phyloP scores from a whole-genome alignment of 1,140 invertebrate species.

The Bicyclus anynana region DNA sequence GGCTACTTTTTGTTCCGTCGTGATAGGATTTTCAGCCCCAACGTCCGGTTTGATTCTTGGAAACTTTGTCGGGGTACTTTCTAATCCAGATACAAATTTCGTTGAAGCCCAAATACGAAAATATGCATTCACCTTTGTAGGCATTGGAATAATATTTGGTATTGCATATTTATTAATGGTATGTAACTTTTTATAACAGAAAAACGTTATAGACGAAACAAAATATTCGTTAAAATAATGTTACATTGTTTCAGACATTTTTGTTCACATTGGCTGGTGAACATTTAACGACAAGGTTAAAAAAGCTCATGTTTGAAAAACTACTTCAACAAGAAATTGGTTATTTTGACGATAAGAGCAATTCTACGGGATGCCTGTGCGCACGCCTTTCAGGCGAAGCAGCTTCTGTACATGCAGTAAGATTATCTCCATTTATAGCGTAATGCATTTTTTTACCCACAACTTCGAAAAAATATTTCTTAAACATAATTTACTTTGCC shows the following conservation, averaged over 20 bases:
- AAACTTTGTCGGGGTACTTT: conserved; percentile 83
- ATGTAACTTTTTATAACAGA: conserved; percentile 7
- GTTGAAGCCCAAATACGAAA: conserved; percentile 77
- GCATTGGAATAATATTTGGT: conserved; percentile 81
- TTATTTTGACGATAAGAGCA: conserved; percentile 85
- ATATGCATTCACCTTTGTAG: conserved; percentile 81
- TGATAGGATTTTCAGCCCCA: conserved; percentile 86
- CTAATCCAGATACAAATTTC: conserved; percentile 60
- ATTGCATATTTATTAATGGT: conserved; percentile 82
- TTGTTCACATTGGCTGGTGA: conserved; percentile 83
- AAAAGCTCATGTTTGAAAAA: conserved; percentile 80
- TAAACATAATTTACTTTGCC: no score
- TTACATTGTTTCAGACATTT: conserved; percentile 58
- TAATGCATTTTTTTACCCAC: no score
- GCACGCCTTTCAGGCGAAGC: conserved; percentile 85
- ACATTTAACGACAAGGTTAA: conserved; percentile 82
- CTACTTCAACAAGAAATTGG: conserved; percentile 85
- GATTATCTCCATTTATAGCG: no score
- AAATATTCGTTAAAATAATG: no score
- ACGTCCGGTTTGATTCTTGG: conserved; percentile 88
- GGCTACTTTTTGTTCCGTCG: conserved; percentile 81
- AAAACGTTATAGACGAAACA: no score
- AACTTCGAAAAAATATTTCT: no score
- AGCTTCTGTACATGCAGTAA: conserved; percentile 85
- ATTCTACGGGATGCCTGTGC: conserved; percentile 83